phyloP scores from a whole-genome alignment of 2,888 invertebrate genomes.

The Pecten maximus region DNA sequence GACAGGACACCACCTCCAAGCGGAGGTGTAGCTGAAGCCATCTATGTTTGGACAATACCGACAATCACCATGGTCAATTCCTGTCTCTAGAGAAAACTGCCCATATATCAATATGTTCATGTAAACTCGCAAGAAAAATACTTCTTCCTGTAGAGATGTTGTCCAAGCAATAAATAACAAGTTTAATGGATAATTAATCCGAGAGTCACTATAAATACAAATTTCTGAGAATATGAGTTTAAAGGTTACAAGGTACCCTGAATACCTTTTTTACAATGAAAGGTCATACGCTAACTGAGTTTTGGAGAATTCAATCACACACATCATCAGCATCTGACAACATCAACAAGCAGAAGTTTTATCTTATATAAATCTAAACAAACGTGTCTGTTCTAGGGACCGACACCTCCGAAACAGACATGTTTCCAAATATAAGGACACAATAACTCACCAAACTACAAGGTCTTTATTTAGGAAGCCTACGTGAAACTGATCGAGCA shows the following conservation, averaged over 20 bases:
- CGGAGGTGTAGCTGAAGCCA: neutral
- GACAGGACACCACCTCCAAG: neutral
- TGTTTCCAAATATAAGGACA: neutral
- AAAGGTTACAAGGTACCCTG: neutral
- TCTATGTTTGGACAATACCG: neutral
- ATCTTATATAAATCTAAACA: neutral
- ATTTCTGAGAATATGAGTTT: neutral
- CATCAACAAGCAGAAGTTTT: neutral
- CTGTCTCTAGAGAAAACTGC: neutral
- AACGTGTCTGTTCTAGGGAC: neutral
- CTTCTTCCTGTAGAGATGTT: too few relatives aligned
- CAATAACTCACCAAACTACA: neutral
- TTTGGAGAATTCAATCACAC: neutral
- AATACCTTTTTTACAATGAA: neutral
- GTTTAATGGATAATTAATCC: neutral
- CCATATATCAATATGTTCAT: neutral
- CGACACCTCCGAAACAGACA: neutral
- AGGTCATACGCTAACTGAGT: neutral
- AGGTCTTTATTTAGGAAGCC: neutral
- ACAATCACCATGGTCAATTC: neutral
- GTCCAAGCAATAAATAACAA: too few relatives aligned
- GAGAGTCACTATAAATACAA: neutral
- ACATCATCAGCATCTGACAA: neutral
- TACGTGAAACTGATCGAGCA: neutral
- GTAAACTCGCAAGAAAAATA: too few relatives aligned